phyloP scores from a whole-genome alignment of 2,888 invertebrate species.

The Pollenia labialis region DNA sequence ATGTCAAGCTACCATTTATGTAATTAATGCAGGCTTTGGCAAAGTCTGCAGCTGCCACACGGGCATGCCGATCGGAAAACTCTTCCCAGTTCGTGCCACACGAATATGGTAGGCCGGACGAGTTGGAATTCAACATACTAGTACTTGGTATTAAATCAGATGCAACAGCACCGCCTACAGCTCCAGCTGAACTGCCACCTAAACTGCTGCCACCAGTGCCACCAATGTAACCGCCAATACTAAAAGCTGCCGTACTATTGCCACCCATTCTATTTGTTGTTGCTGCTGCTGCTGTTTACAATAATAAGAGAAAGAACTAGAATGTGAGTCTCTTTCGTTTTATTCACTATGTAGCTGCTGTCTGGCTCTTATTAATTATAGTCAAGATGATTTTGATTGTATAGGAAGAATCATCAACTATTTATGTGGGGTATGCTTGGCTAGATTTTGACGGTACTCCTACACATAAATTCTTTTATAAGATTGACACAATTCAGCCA shows the following conservation, averaged over 20 bases:
- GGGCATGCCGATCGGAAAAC: conserved; percentile 94
- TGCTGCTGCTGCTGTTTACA: conserved; percentile 62
- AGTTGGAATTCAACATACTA: conserved; percentile 76
- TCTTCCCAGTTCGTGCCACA: conserved; percentile 91
- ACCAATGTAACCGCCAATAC: conserved; percentile 81
- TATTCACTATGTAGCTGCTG: conserved; percentile 18
- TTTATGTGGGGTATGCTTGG: conserved; percentile 50
- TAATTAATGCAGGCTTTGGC: conserved; percentile 93
- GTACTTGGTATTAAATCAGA: conserved; percentile 79
- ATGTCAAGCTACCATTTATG: conserved; percentile 88
- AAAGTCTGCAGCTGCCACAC: conserved; percentile 93
- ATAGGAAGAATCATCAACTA: conserved; percentile 36
- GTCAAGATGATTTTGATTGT: conserved; percentile 20
- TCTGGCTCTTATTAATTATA: conserved; percentile 30
- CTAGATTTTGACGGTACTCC: conserved; percentile 59
- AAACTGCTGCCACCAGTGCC: conserved; percentile 78
- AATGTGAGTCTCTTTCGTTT: conserved; percentile 3
- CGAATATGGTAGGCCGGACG: conserved; percentile 84
- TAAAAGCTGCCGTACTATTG: conserved; percentile 79
- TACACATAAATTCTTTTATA: conserved; percentile 69
- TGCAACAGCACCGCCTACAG: conserved; percentile 74
- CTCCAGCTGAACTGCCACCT: conserved; percentile 76
- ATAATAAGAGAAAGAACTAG: conserved; percentile 13
- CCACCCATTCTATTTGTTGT: conserved; percentile 78
- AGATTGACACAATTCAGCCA: conserved; percentile 69